These are phyloP conservation scores for Nasonia longicornis DNA, from an alignment of 1,140 invertebrate species.

Conservation along the genomic window DNA sequence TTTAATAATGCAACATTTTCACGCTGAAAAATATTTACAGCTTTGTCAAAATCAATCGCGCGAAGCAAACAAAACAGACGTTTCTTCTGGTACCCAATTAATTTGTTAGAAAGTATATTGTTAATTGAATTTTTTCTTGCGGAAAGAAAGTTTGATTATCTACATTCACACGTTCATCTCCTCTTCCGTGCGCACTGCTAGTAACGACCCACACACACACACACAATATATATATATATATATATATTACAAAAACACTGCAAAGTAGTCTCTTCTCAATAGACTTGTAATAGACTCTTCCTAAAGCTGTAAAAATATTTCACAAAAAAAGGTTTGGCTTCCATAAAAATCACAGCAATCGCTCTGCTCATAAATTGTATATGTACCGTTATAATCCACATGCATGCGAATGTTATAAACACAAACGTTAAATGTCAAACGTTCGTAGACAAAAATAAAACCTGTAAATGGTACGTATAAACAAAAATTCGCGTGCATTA, in stretches of 20 bases:
- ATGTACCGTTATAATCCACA: background rate
- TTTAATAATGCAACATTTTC: background rate
- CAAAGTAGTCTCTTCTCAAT: background rate
- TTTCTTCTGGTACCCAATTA: too few species aligned
- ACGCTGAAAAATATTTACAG: constrained; percentile 21
- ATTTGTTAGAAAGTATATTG: too few species aligned
- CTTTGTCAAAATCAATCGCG: background rate
- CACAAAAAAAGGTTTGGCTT: background rate
- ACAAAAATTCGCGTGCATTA: background rate
- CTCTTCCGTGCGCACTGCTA: background rate
- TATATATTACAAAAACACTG: background rate
- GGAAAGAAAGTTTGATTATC: too few species aligned
- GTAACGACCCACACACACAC: background rate
- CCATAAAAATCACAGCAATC: background rate
- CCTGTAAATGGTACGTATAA: background rate
- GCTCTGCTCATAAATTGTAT: background rate
- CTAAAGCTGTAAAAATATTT: constrained; percentile 2
- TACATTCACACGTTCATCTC: too few species aligned
- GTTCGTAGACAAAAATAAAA: background rate
- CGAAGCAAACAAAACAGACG: background rate
- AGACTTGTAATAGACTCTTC: background rate
- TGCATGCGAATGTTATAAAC: constrained; percentile 17
- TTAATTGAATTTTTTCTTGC: too few species aligned
- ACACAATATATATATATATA: background rate
- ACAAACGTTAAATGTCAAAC: background rate